Conservation (phyloP, 1,140 invertebrate species). For the Druon quercuslanigerum region DNA sequence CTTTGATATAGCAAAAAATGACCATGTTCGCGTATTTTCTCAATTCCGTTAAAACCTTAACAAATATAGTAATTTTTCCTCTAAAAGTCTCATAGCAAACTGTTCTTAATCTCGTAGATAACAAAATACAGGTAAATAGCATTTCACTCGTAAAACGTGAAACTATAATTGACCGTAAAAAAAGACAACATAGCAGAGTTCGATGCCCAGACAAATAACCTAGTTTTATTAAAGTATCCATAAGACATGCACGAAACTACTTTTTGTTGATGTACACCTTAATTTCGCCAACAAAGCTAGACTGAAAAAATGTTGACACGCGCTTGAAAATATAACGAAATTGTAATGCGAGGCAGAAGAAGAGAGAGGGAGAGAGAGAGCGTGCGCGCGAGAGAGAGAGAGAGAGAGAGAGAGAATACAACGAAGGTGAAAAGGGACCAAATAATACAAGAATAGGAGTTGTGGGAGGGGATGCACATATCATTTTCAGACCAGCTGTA, state of each 20-base stretch:
- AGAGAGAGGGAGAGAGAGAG: no score
- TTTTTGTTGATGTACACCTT: slow-evolving; percentile 4
- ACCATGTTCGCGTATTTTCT: neutral
- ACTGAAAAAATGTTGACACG: slow-evolving; percentile 13
- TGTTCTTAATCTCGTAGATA: no score
- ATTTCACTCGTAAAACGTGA: no score
- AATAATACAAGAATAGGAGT: slow-evolving; percentile 40
- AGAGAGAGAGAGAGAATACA: slow-evolving; percentile 19
- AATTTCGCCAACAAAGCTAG: neutral
- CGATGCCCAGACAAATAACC: neutral
- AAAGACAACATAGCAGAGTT: neutral
- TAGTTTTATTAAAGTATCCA: slow-evolving; percentile 31
- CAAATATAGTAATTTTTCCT: no score
- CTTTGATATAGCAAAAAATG: neutral
- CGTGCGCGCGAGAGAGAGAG: no score
- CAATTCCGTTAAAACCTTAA: no score
- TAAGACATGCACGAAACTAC: slow-evolving; percentile 13
- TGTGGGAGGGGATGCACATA: slow-evolving; percentile 46
- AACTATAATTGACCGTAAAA: no score
- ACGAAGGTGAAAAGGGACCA: slow-evolving; percentile 21
- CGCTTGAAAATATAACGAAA: slow-evolving; percentile 6
- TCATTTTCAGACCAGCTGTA: slow-evolving; percentile 64
- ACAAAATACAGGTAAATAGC: no score
- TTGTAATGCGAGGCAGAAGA: slow-evolving; percentile 24
- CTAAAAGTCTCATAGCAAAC: no score